Evolutionary conservation across 2,113 vertebrate genomes (phyloP), one percentile per base, ranked within the genome.

Genomic region (Rhodinocichla rosea): DNA sequence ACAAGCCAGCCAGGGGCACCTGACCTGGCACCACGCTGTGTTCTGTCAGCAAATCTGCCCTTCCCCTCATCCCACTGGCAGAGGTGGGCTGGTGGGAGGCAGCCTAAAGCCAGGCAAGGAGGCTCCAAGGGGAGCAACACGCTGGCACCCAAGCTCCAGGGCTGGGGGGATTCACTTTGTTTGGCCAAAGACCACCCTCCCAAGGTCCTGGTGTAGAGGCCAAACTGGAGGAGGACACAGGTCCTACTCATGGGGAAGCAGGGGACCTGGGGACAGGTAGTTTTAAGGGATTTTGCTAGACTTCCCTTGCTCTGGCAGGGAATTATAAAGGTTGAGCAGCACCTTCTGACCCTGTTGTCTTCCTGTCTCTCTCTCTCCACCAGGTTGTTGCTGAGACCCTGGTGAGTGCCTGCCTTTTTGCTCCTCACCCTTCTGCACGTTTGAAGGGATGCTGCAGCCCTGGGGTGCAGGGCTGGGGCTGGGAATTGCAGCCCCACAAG

Each of bases 361-460:
- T 95, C 96, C 95, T 97, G 78, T 97, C 96, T 87, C 97, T 96
- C 92, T 95, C 96, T 87, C 78, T 96, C 95, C 83, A 92, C 97
- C 97, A 98, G 98, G 98, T 98, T 93, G 94, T 98, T 94, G 98
- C 98, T 94, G 98, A 98, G 97, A 98, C 97, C 97, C 94, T 98
- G 98, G 98, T 98, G 98, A 98, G 98, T 98, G 97, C 81, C 90
- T 71, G 85, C 44, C 63, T 63, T 90, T 90, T 94, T 0, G 1
- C 89, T 91, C 55, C 75, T 84, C 71, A 80, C 52, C 82, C 68
- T 89, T 90, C 68, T 67, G 90, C 63, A 24, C 40, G 33, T 69
- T 15, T 90, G 69, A 90, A 78, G 69, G 91, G 28, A 45, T 45
- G 44, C 44, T 80, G 57, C 7, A 5, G 47, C 56, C 23, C 62